These are phyloP conservation scores for Arbacia lixula DNA, from an alignment of 53 echinoderm and acorn worm species.

Conservation along the genomic window DNA sequence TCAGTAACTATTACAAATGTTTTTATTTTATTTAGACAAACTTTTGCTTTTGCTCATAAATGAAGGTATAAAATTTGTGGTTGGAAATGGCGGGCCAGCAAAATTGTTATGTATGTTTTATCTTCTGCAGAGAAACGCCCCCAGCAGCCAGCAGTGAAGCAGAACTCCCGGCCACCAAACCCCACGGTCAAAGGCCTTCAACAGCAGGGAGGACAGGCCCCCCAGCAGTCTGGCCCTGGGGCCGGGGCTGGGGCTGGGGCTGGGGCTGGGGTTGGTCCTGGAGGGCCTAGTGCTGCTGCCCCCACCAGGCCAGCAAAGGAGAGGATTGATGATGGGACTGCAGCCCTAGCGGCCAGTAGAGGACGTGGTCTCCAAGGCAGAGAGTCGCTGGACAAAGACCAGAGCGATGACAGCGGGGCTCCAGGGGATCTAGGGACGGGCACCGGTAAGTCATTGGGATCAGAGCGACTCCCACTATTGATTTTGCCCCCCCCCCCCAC, in stretches of 20 bases:
- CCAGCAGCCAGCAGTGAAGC: constrained; percentile 25
- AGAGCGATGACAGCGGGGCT: constrained; percentile 76
- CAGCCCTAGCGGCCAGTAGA: constrained; percentile 36
- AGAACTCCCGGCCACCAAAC: constrained; percentile 8
- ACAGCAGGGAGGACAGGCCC: not conserved
- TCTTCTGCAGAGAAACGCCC: constrained; percentile 11
- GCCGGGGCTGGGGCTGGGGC: not conserved
- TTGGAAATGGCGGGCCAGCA: not conserved
- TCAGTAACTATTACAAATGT: no score
- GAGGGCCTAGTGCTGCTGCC: not conserved
- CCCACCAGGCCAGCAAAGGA: constrained; percentile 1
- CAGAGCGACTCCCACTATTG: no score
- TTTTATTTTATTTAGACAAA: no score
- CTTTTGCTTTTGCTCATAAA: no score
- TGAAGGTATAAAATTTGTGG: not conserved
- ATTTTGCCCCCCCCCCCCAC: no score
- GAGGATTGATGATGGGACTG: constrained; percentile 41
- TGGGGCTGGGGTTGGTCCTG: not conserved
- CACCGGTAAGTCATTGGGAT: no score
- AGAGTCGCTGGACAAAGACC: constrained; percentile 41
- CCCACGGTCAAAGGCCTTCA: not conserved
- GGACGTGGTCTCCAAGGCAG: constrained; percentile 10
- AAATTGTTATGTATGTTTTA: not conserved
- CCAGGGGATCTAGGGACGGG: constrained; percentile 90
- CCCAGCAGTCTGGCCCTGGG: not conserved